Evolutionary conservation across 1,140 invertebrate species (phyloP).

Genomic region (Drosophila ohnishii): DNA sequence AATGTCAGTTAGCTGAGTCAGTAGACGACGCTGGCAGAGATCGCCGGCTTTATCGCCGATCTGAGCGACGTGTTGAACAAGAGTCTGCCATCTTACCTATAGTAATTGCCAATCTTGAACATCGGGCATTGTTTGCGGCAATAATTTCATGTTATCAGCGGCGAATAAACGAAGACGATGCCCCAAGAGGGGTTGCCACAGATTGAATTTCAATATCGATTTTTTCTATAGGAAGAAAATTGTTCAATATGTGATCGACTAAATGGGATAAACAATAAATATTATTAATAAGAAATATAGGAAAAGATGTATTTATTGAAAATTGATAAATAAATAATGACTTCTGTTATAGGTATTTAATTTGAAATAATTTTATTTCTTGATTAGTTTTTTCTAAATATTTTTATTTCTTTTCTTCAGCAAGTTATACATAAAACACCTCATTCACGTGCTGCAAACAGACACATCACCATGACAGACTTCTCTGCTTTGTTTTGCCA

Average conservation of each 20-base stretch:
- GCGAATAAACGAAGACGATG: conserved; percentile 1
- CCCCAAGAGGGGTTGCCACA: not conserved
- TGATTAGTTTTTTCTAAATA: too few species aligned
- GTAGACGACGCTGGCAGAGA: conserved; percentile 7
- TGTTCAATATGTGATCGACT: too few species aligned
- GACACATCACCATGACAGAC: conserved; percentile 14
- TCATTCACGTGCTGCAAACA: conserved; percentile 30
- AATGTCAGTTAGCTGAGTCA: conserved; percentile 62
- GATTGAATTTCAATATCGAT: not conserved
- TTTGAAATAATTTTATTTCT: not conserved
- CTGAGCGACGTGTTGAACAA: conserved; percentile 28
- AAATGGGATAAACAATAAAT: not conserved
- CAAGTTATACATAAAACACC: not conserved
- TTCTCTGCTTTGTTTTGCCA: conserved; percentile 1
- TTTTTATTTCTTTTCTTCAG: not conserved
- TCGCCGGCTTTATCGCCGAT: conserved; percentile 18
- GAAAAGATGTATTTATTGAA: too few species aligned
- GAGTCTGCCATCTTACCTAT: conserved; percentile 32
- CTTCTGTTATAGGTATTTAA: not conserved
- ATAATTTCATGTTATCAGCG: conserved; percentile 48
- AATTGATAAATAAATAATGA: too few species aligned
- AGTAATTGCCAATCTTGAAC: conserved; percentile 48
- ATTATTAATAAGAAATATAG: not conserved
- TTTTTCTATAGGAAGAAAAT: not conserved
- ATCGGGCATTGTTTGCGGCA: conserved; percentile 42